Evolutionary conservation across 2,888 invertebrate genomes (phyloP).

Genomic region (Amphipyra tragopoginis): DNA sequence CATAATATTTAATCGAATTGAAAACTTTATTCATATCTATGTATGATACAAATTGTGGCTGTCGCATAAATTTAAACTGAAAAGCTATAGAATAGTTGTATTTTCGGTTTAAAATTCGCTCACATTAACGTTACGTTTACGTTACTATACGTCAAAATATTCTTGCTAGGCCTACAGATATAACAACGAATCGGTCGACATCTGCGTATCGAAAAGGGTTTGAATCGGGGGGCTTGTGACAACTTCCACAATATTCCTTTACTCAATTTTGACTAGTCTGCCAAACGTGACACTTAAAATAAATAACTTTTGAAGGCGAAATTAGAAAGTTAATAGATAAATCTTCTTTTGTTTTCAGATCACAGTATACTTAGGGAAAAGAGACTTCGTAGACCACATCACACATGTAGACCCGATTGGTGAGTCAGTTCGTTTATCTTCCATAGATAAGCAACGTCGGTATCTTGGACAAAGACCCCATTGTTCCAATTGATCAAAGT

Average conservation of each 20-base stretch:
- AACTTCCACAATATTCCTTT: conserved; percentile 26
- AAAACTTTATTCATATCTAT: too few relatives aligned
- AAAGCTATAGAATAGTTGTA: too few relatives aligned
- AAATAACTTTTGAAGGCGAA: conserved; percentile 16
- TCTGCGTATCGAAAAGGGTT: too few relatives aligned
- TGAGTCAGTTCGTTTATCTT: conserved; percentile 75
- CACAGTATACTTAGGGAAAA: conserved; percentile 96
- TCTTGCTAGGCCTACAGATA: too few relatives aligned
- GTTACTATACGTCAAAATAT: too few relatives aligned
- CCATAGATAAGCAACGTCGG: neutral
- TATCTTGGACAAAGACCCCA: conserved; percentile 6
- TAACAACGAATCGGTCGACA: too few relatives aligned
- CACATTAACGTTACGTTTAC: too few relatives aligned
- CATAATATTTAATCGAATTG: too few relatives aligned
- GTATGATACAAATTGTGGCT: too few relatives aligned
- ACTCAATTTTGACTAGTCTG: conserved; percentile 27
- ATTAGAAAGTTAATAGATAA: conserved; percentile 6
- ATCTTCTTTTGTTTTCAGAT: conserved; percentile 88
- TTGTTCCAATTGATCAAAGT: conserved; percentile 42
- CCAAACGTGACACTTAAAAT: conserved; percentile 31
- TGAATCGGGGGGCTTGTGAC: too few relatives aligned
- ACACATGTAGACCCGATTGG: conserved; percentile 97
- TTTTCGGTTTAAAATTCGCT: too few relatives aligned
- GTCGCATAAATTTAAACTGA: too few relatives aligned
- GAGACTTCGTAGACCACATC: conserved; percentile 98